Conservation (phyloP, 2,888 invertebrate species). For the Protodeltote pygarga region DNA sequence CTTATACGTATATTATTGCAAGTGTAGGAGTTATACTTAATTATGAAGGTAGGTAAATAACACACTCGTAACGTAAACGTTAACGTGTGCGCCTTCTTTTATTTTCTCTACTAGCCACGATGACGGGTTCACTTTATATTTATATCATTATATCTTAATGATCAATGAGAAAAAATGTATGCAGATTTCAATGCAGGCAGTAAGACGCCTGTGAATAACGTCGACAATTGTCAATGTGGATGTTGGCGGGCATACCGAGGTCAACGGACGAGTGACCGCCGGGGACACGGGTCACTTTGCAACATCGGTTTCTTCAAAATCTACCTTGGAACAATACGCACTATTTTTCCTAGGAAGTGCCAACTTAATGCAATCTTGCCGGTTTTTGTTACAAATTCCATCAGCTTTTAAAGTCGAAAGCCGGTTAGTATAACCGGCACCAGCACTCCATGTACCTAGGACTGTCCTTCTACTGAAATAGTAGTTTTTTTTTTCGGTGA, state of each 20-base stretch:
- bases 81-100: conserved; percentile 3
- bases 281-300: conserved; percentile 57
- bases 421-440: no score
- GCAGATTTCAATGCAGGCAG: conserved; percentile 24
- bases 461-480: no score
- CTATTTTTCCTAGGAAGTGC: conserved; percentile 32
- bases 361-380: conserved; percentile 32
- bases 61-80: no score
- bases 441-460: no score
- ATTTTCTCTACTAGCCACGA: background rate
- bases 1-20: no score
- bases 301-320: conserved; percentile 46
- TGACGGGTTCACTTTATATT: background rate
- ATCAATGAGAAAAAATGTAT: conserved; percentile 15
- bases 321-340: conserved; percentile 39
- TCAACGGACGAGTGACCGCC: conserved; percentile 74
- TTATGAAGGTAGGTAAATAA: no score
- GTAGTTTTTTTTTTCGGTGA: no score
- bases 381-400: conserved; percentile 29
- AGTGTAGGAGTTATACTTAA: no score
- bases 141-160: conserved; percentile 12
- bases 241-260: conserved; percentile 60
- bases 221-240: conserved; percentile 61
- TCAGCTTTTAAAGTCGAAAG: conserved; percentile 9
- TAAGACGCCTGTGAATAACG: conserved; percentile 38